These are phyloP conservation scores for Alexandromys fortis DNA, from an alignment of 2,113 vertebrate species.

Conservation along the genomic window DNA sequence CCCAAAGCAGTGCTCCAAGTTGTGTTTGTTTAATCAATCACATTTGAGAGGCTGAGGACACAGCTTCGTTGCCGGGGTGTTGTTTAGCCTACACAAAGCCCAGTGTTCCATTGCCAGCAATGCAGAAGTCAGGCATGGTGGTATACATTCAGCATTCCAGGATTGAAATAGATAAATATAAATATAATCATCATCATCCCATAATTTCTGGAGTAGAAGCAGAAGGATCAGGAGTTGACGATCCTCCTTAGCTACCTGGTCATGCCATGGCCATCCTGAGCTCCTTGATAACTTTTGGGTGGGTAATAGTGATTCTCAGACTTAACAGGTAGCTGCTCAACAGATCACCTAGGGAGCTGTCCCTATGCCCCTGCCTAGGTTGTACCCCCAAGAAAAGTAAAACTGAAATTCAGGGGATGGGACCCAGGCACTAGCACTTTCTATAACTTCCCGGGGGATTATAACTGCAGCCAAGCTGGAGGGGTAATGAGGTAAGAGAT, in stretches of 20 bases:
- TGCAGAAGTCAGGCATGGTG: too few species aligned
- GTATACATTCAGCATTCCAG: neutral
- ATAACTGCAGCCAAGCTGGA: neutral
- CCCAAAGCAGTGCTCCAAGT: constrained; percentile 39
- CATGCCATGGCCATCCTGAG: neutral
- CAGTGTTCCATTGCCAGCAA: neutral
- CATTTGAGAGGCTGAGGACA: neutral
- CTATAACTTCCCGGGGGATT: neutral
- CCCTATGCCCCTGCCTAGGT: neutral
- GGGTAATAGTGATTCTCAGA: constrained; percentile 5
- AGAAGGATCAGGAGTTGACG: neutral
- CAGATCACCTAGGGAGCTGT: constrained; percentile 8
- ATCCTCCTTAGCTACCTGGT: neutral
- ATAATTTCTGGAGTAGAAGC: neutral
- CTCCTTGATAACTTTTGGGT: neutral
- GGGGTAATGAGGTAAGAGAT: neutral
- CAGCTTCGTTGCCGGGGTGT: neutral
- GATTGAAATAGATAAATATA: neutral
- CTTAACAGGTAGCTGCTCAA: neutral
- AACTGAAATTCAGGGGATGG: neutral
- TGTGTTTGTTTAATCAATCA: constrained; percentile 18
- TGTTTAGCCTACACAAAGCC: neutral
- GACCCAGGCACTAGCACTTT: neutral
- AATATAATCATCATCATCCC: neutral
- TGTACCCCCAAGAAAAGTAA: constrained; percentile 36